Evolutionary conservation across 2,888 invertebrate genomes (phyloP), one percentile per base, ranked within the genome.

Genomic region (Erebia aethiops): DNA sequence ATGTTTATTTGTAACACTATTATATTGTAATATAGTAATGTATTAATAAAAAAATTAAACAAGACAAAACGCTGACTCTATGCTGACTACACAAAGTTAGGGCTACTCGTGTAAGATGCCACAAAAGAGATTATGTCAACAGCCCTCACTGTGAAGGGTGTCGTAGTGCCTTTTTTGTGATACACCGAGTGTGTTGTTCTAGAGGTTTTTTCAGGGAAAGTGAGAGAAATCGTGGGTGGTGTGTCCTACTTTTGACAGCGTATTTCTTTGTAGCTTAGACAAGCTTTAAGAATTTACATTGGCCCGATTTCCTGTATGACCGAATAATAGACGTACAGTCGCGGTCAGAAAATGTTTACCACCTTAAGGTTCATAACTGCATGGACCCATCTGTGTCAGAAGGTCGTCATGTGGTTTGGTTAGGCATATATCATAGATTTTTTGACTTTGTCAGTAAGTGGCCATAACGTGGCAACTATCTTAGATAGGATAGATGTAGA

Each of bases 81-180:
- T n/a, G n/a, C n/a, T n/a, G n/a, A n/a, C n/a, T n/a, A 51, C 74
- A 69, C 54, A 68, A 68, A 66, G 64, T 70, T 64, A 57, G 73
- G 58, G 26, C 63, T 68, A 70, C 72, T 72, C 69, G 54, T 67
- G 62, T 67, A 64, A 74, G 74, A 74, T 68, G 74, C 68, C 72
- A 74, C 72, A 74, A 74, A 69, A 57, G 74, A 74, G 70, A 74
- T 74, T 74, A 72, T 70, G 70, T 74, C 65, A 72, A 72, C 67
- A 68, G 61, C 74, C 60, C 74, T 74, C 67, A 14, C 67, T 35
- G 35, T 54, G 71, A 72, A 70, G 67, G 65, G 62, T 65, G 74
- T 66, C 63, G 69, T 66, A 67, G 65, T 70, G 67, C 70, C 67
- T 72, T 74, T 74, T 74, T 74, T 72, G 72, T 74, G 72, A 73